Conservation (phyloP, 2,888 invertebrate genomes). For the Drosophila ustulata region DNA sequence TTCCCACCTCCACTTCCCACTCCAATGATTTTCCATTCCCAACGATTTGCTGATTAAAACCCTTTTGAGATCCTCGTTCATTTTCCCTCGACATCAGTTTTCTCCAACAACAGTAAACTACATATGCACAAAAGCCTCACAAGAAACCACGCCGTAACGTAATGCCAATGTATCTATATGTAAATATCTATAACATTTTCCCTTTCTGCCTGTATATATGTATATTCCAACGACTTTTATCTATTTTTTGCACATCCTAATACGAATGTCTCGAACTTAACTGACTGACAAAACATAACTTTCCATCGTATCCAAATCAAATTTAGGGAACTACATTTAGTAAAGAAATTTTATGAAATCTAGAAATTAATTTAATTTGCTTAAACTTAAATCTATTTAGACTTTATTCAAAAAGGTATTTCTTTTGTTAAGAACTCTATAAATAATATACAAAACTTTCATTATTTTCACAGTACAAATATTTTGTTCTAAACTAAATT, state of each 20-base stretch:
- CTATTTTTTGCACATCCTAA: slow-evolving; percentile 13
- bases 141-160: slow-evolving; percentile 9
- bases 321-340: not conserved
- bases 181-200: slow-evolving; percentile 46
- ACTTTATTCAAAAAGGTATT: not conserved
- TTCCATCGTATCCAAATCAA: slow-evolving; percentile 14
- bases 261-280: slow-evolving; percentile 11
- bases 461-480: no score
- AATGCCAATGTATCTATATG: slow-evolving; percentile 33
- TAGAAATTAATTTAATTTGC: not conserved
- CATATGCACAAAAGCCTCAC: slow-evolving; percentile 59
- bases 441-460: no score
- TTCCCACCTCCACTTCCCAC: not conserved
- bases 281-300: slow-evolving; percentile 2
- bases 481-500: not conserved
- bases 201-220: slow-evolving; percentile 16
- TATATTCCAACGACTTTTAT: not conserved
- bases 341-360: not conserved
- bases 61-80: slow-evolving; percentile 24
- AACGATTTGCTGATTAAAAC: slow-evolving; percentile 16
- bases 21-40: not conserved
- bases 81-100: slow-evolving; percentile 32
- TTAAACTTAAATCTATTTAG: not conserved
- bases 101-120: slow-evolving; percentile 38
- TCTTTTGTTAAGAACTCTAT: not conserved